Percentiles rank a stretch among this genome's conserved stretches.
Conservation (phyloP, 1,140 invertebrate species). For the Zaprionus inermis region DNA sequence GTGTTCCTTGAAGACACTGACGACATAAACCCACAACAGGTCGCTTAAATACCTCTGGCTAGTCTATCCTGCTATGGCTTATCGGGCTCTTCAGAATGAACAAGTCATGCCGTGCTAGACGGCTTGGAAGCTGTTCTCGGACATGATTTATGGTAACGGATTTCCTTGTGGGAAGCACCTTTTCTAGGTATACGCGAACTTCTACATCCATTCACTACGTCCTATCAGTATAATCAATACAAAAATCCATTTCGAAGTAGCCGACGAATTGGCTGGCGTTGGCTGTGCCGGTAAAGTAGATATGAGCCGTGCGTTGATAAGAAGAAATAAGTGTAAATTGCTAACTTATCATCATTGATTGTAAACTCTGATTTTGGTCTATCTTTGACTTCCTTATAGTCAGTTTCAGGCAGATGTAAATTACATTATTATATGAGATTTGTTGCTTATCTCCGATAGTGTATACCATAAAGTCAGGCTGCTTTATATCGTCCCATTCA, state of each 20-base stretch:
- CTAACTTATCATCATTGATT: neutral
- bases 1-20: neutral
- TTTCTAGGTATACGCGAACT: neutral
- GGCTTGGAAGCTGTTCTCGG: neutral
- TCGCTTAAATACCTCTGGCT: conserved; percentile 29
- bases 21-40: neutral
- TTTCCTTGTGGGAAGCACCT: neutral
- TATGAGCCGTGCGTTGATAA: too few species aligned
- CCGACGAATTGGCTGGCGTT: neutral
- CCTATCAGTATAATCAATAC: conserved; percentile 5
- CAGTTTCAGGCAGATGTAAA: neutral
- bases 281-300: neutral
- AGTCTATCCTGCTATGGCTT: neutral
- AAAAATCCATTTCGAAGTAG: neutral
- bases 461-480: too few species aligned
- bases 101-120: neutral
- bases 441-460: too few species aligned
- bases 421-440: neutral
- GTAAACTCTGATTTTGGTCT: neutral
- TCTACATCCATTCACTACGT: conserved; percentile 9
- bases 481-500: too few species aligned
- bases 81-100: conserved; percentile 1
- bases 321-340: neutral
- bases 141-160: conserved; percentile 8
- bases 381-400: neutral